A percentile compares a stretch with the other conserved stretches of the same genome.
These are phyloP conservation scores for Vicugna pacos DNA, from an alignment of 2,113 vertebrate genomes.

Conservation along the genomic window DNA sequence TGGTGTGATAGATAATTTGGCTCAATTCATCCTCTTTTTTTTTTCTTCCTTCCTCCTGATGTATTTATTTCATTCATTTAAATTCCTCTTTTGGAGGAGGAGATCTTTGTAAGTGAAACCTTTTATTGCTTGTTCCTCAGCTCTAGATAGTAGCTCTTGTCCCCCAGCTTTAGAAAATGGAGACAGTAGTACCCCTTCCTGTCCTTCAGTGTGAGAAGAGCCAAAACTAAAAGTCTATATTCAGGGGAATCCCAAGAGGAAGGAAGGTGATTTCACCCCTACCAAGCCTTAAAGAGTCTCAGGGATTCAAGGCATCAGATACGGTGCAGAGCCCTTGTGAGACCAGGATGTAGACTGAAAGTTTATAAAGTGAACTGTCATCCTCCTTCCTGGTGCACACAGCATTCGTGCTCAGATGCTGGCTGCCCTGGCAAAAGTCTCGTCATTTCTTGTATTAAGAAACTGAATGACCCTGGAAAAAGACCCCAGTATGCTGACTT, in stretches of 20 bases:
- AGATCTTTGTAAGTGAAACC: neutral
- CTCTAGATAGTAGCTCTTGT: neutral
- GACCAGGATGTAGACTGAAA: neutral
- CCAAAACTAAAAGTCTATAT: neutral
- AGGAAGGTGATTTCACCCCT: neutral
- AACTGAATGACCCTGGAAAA: neutral
- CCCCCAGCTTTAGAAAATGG: neutral
- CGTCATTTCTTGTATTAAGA: slow-evolving; percentile 32
- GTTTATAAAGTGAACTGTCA: neutral
- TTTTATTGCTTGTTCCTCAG: slow-evolving; percentile 7
- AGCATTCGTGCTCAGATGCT: neutral
- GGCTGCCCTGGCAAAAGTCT: neutral
- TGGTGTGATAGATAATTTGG: neutral
- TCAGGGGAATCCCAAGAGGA: neutral
- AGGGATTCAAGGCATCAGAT: neutral
- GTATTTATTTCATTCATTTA: neutral
- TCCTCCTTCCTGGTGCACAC: neutral
- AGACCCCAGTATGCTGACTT: neutral
- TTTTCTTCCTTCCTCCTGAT: neutral
- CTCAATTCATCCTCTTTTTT: neutral
- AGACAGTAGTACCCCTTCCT: neutral
- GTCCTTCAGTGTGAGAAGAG: neutral
- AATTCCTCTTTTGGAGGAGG: neutral
- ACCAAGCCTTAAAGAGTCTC: neutral
- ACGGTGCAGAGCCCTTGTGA: neutral